A percentile compares a stretch with the other conserved stretches of the same genome.
phyloP scores from a whole-genome alignment of 1,140 invertebrate species.

The Macrobrachium nipponense region DNA sequence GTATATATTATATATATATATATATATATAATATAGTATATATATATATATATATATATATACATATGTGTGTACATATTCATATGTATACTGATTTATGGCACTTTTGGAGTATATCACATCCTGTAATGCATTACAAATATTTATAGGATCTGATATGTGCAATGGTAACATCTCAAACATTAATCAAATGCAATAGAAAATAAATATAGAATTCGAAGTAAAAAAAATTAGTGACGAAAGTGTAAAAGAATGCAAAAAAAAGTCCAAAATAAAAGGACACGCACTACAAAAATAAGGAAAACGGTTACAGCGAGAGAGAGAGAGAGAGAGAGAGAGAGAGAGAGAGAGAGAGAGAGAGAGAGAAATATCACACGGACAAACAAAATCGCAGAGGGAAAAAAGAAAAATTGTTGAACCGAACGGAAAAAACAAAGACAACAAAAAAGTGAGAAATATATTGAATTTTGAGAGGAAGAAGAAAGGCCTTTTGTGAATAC shows the following conservation, averaged over 20 bases:
- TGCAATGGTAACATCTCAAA: background rate
- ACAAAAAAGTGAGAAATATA: background rate
- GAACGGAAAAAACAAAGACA: background rate
- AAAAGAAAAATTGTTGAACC: background rate
- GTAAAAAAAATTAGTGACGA: background rate
- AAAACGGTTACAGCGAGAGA: background rate
- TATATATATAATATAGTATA: background rate
- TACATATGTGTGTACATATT: background rate
- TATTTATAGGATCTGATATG: too few relatives aligned
- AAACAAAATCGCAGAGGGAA: too few relatives aligned
- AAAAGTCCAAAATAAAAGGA: too few relatives aligned
- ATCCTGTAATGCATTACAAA: too few relatives aligned
- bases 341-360: background rate
- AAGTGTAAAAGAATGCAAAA: too few relatives aligned
- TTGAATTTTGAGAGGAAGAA: too few relatives aligned
- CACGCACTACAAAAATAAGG: background rate
- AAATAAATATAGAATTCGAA: background rate
- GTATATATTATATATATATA: too few relatives aligned
- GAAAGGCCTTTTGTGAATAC: too few relatives aligned
- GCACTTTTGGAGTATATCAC: background rate
- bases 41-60: constrained; percentile 5
- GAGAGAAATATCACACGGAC: background rate
- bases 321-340: background rate
- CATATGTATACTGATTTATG: constrained; percentile 4
- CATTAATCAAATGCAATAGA: background rate